Conservation (phyloP, 1,140 invertebrate species). For the Drosophila murphyi region DNA sequence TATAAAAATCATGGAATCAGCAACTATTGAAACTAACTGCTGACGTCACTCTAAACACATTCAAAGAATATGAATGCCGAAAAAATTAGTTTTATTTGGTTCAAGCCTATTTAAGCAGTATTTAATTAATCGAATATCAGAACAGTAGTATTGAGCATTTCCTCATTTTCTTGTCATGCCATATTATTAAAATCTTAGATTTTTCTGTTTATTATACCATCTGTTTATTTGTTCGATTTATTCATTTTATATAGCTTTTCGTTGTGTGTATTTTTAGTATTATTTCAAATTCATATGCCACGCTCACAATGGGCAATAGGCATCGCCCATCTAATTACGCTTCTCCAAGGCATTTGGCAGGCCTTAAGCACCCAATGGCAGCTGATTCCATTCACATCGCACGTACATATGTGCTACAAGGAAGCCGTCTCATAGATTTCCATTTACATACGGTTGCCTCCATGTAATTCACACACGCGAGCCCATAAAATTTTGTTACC, state of each 20-base stretch:
- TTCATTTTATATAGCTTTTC: slow-evolving; percentile 4
- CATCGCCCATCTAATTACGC: slow-evolving; percentile 24
- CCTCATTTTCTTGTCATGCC: neutral
- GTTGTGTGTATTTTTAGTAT: slow-evolving; percentile 8
- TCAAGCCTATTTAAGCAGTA: no score
- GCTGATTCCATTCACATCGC: slow-evolving; percentile 43
- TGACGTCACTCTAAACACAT: no score
- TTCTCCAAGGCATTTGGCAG: neutral
- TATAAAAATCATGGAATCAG: no score
- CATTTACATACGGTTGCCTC: slow-evolving; percentile 46
- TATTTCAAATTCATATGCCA: slow-evolving; percentile 4
- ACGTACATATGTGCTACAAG: slow-evolving; percentile 13
- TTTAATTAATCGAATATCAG: no score
- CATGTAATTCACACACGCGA: slow-evolving; percentile 66
- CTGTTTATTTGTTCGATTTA: neutral
- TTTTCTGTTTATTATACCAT: slow-evolving; percentile 2
- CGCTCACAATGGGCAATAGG: slow-evolving; percentile 2
- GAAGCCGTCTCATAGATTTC: slow-evolving; percentile 33
- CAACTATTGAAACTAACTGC: no score
- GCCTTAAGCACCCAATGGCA: slow-evolving; percentile 40
- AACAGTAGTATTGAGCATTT: neutral
- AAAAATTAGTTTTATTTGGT: no score
- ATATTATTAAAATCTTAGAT: neutral
- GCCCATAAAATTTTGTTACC: slow-evolving; percentile 77
- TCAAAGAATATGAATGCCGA: no score